Base-by-base conservation (phyloP, 1,140 invertebrate species). In the Cyclina sinensis region DNA sequence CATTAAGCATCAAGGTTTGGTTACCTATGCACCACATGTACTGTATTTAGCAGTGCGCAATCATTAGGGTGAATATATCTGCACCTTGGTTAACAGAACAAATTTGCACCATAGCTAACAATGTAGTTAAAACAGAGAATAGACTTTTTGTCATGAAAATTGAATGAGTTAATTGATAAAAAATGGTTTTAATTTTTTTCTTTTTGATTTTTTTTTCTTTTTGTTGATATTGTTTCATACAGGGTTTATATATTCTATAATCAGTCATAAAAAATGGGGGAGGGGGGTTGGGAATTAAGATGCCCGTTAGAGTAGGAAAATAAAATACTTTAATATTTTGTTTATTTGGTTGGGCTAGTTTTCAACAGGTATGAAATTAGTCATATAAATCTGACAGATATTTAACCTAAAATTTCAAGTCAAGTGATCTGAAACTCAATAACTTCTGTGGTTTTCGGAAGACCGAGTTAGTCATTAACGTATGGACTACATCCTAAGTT, bases 381-480 rank as follows among this genome's bases (percentile, higher is more conserved):
- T 54, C 51, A 54, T 43, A 3, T 12, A 54, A 54, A 54, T 54
- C 21, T 54, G 51, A 54, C 21, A 18, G 51, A 54, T 18, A 54
- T 54, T 54, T 54, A 18, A 54, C 2, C 5, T 54, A 18, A 54
- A 18, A 54, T n/a, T 54, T 54, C 21, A 54, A 3, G 12, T 54
- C 3, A 43, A 43, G 43, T 43, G 43, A 43, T 43, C 43, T 43
- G n/a, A 7, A 14, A 43, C 43, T 43, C 14, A 43, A 43, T 7
- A 43, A 43, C 43, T 43, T 54, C 57, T 62, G n/a, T 24, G 57
- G n/a, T 62, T 62, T 62, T 62, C 24, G 57, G 57, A 62, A 62
- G 57, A 27, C 27, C 7, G n/a, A 1, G n/a, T 27, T 18, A 62
- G 24, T 62, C 24, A 62, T 62, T 14, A 24, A 62, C 14, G 57